Percentiles rank a stretch among this genome's conserved stretches.
These are phyloP conservation scores for Microcebus jonahi DNA, from an alignment of 2,113 vertebrate species.

Conservation along the genomic window DNA sequence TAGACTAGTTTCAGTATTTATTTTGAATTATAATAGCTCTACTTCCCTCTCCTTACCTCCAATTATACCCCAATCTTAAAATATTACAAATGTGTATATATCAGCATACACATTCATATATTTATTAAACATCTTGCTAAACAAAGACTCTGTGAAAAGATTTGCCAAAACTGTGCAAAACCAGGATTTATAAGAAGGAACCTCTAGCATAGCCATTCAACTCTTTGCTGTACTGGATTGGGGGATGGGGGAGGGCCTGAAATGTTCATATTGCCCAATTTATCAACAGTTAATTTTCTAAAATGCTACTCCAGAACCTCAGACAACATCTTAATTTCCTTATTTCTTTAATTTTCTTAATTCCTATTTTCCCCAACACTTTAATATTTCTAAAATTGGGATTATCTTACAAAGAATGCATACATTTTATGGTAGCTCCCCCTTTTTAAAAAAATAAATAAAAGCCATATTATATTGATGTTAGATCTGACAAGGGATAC, in stretches of 20 bases:
- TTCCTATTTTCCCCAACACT: not conserved
- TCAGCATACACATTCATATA: not conserved
- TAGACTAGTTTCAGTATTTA: not conserved
- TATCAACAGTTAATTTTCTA: constrained; percentile 30
- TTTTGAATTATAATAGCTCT: not conserved
- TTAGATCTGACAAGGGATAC: not conserved
- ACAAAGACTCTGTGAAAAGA: not conserved
- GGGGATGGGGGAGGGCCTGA: not conserved
- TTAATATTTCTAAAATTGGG: constrained; percentile 31
- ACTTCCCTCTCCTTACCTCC: not conserved
- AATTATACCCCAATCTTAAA: not conserved
- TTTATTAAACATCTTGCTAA: constrained; percentile 44
- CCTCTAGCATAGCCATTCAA: not conserved
- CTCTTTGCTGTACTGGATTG: not conserved
- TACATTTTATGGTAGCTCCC: not conserved
- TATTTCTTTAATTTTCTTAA: constrained; percentile 1
- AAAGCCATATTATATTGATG: not conserved
- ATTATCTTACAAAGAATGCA: constrained; percentile 30
- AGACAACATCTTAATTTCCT: not conserved
- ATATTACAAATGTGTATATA: not conserved
- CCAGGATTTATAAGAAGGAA: not conserved
- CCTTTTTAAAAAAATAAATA: not conserved
- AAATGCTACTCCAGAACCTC: not conserved
- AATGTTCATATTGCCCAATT: not conserved
- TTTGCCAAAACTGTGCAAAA: constrained; percentile 12